Conservation (phyloP, 2,888 invertebrate species). For the Nezara viridula region DNA sequence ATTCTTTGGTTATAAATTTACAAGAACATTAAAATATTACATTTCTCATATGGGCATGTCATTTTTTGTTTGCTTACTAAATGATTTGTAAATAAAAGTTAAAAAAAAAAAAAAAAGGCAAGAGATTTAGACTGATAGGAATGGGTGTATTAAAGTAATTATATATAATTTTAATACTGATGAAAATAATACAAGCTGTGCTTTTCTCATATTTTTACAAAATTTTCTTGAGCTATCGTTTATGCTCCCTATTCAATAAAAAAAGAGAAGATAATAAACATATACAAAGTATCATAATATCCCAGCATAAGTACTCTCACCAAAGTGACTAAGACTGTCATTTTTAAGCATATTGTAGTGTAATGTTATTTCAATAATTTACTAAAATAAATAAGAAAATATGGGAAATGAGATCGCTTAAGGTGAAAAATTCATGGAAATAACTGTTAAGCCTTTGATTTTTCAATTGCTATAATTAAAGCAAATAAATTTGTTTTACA, state of each 20-base stretch:
- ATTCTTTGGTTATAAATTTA: conserved; percentile 58
- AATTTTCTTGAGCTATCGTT: conserved; percentile 22
- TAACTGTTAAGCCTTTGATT: conserved; percentile 25
- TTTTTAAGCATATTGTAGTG: background rate
- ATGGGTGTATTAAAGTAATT: conserved; percentile 45
- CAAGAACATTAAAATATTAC: conserved; percentile 55
- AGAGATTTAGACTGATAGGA: conserved; percentile 22
- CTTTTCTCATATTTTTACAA: conserved; percentile 27
- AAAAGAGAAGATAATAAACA: conserved; percentile 1
- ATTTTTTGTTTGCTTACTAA: conserved; percentile 36
- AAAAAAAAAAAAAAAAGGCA: conserved; percentile 30
- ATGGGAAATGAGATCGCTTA: conserved; percentile 43
- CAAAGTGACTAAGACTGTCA: conserved; percentile 48
- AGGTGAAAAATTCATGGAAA: conserved; percentile 48
- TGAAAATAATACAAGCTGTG: conserved; percentile 48
- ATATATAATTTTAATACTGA: conserved; percentile 51
- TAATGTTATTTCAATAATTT: background rate
- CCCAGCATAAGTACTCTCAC: conserved; percentile 58
- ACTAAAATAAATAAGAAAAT: conserved; percentile 36
- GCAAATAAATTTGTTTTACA: conserved; percentile 57
- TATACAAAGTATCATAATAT: conserved; percentile 46
- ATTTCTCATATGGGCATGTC: conserved; percentile 55
- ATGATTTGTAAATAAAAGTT: conserved; percentile 34
- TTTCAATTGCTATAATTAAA: conserved; percentile 53
- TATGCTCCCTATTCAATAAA: conserved; percentile 21